These are phyloP conservation scores for Hydra vulgaris DNA, from an alignment of 30 jellyfish, hydroid and myxozoan species.

Conservation along the genomic window DNA sequence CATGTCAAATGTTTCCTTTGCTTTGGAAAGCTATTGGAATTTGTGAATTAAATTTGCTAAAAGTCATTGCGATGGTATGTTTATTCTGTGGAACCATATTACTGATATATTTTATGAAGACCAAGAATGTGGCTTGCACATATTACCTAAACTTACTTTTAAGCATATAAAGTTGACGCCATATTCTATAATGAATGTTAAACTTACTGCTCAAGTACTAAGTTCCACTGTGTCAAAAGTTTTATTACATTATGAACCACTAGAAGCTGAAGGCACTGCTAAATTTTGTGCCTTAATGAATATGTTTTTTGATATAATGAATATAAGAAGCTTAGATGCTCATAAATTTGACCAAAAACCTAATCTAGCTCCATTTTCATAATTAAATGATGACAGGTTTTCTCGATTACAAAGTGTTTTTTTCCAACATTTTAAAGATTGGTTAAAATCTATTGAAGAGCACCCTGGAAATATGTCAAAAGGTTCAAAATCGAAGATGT, in stretches of 20 bases:
- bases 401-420: too few species aligned
- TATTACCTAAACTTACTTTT: slow-evolving; percentile 41
- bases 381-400: too few species aligned
- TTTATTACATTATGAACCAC: slow-evolving; percentile 36
- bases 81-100: slow-evolving; percentile 37
- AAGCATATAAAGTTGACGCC: slow-evolving; percentile 38
- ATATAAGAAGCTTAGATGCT: too few species aligned
- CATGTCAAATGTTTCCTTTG: too few species aligned
- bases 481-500: too few species aligned
- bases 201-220: slow-evolving; percentile 49
- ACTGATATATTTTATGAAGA: slow-evolving; percentile 32
- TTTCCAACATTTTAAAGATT: too few species aligned
- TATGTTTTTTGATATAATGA: slow-evolving; percentile 39
- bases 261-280: slow-evolving; percentile 43
- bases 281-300: slow-evolving; percentile 44
- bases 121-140: slow-evolving; percentile 40
- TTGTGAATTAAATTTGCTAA: slow-evolving; percentile 20
- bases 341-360: too few species aligned
- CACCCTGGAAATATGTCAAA: too few species aligned
- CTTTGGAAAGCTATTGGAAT: too few species aligned
- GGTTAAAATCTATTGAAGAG: too few species aligned
- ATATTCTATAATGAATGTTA: slow-evolving; percentile 46
- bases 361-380: too few species aligned
- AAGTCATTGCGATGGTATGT: slow-evolving; percentile 59
- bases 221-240: slow-evolving; percentile 33